Evolutionary conservation across 2,797 vertebrate genomes (phyloP).

Genomic region (Karalla daura): DNA sequence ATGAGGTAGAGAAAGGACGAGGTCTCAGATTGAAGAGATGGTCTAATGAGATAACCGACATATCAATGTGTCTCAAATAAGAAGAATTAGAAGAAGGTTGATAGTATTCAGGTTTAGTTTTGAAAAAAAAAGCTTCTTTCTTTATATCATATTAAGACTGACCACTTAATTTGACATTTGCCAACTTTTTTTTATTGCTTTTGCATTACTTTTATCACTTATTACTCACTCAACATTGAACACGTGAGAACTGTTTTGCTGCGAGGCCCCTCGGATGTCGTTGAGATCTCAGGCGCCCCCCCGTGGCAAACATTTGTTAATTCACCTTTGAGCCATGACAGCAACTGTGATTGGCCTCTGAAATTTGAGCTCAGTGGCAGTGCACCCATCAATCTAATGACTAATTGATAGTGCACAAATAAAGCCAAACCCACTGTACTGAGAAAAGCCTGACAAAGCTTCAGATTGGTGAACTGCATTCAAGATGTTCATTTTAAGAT

Average conservation of each 20-base stretch:
- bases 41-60: not conserved
- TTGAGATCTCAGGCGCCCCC: not conserved
- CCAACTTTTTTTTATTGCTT: too few relatives aligned
- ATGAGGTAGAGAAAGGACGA: not conserved
- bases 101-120: not conserved
- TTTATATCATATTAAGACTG: not conserved
- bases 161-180: not conserved
- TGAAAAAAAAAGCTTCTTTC: not conserved
- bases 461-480: too few relatives aligned
- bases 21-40: not conserved
- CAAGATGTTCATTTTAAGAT: too few relatives aligned
- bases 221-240: not conserved
- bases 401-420: too few relatives aligned
- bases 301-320: not conserved
- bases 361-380: not conserved
- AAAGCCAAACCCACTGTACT: too few relatives aligned
- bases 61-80: not conserved
- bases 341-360: not conserved
- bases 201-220: not conserved
- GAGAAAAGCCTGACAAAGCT: too few relatives aligned
- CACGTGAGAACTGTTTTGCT: not conserved
- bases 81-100: too few relatives aligned
- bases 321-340: not conserved
- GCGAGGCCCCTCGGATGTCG: not conserved
- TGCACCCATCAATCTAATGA: too few relatives aligned